Evolutionary conservation across 2,888 invertebrate species (phyloP), one percentile per base, ranked within the genome.

Genomic region (Prenolepis imparis): DNA sequence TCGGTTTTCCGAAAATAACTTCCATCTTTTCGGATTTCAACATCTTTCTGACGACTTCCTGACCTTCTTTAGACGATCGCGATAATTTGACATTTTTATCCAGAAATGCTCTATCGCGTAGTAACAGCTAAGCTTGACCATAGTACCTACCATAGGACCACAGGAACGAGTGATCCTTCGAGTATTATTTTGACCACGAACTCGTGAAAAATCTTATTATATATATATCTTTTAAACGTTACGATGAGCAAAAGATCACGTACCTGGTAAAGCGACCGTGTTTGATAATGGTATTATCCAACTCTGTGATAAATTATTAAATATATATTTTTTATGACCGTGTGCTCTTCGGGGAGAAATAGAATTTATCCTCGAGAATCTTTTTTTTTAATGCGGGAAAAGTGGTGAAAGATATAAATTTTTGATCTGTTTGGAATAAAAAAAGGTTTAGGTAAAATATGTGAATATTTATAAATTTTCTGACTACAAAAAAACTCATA

Each of bases 31-130:
- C n/a, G n/a, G 28, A 57, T 28, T 66, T n/a, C n/a, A 57, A 77
- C 12, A 39, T 41, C 21, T 48, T 32, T 6, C 61, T 21, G 74
- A 61, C 1, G 32, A 8, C 12, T 59, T 15, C 21, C n/a, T n/a
- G 63, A 61, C 44, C 44, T 24, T 44, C 41, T 44, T 61, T 44
- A 41, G 8, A 36, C n/a, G 73, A 28, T 8, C 36, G 3, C 52
- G 52, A 52, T 52, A 77, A 77, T 52, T 52, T 77, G 75, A 77
- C 39, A 55, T 67, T 77, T 77, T 64, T n/a, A 55, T 55, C 77
- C 24, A 5, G 39, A 66, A n/a, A 28, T 67, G 9, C n/a, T 66
- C 39, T 55, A 39, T 77, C 28, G 75, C 63, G 18, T 52, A 75
- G 61, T 61, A 74, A 74, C 64, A 36, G 24, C 24, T 75, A 44